A percentile compares a stretch with the other conserved stretches of the same genome.
Evolutionary conservation across 2,113 vertebrate genomes (phyloP).

Genomic region (Tachysurus vachellii): DNA sequence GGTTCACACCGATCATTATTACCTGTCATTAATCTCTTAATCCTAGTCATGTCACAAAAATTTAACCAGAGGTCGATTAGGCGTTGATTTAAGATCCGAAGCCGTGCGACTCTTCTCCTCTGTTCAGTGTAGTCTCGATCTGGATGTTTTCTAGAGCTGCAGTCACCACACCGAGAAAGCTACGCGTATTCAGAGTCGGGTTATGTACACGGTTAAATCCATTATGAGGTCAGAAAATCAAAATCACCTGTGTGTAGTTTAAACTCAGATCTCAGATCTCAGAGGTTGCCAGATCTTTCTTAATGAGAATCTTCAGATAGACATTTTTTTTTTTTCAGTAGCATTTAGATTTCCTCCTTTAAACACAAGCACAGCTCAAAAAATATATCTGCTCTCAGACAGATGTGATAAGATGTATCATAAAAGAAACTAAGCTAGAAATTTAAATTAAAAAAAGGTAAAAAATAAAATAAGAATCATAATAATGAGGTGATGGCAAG

Average conservation of each 20-base stretch:
- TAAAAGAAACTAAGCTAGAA: no score
- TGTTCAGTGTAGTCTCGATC: background rate
- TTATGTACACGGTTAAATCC: background rate
- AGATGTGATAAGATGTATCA: no score
- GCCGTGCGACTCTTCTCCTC: background rate
- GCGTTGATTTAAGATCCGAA: background rate
- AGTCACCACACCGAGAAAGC: constrained; percentile 52
- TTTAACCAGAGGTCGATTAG: background rate
- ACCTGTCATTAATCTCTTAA: background rate
- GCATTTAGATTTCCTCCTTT: no score
- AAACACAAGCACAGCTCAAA: no score
- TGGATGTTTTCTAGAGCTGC: constrained; percentile 3
- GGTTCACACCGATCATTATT: background rate
- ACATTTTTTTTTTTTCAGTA: no score
- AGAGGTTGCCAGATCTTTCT: no score
- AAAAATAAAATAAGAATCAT: no score
- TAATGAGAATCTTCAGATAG: no score
- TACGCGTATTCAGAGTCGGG: background rate
- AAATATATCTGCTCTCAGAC: no score
- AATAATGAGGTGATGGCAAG: no score
- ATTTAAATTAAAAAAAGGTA: no score
- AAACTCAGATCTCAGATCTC: no score
- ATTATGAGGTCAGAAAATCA: background rate
- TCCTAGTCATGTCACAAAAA: background rate
- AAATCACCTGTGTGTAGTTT: background rate